Evolutionary conservation across 2,888 invertebrate genomes (phyloP), one percentile per base, ranked within the genome.

Genomic region (Luperina testacea): DNA sequence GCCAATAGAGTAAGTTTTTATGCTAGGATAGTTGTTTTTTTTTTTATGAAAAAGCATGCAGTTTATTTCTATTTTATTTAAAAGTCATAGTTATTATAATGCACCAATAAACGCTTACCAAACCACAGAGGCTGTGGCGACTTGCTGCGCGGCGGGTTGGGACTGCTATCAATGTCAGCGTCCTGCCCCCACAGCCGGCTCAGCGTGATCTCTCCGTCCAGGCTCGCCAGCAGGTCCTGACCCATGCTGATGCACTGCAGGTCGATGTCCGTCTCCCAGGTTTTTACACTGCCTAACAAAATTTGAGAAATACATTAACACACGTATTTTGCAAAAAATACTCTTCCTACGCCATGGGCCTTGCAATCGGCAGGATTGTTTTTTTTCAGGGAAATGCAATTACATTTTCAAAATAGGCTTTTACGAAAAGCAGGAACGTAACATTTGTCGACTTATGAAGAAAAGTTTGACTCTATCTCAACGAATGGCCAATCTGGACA

Each of bases 191-290:
- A 97, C 77, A 97, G 92, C 0, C 97, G 92, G 77, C 96, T 95
- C 2, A 97, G 92, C 0, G 95, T 95, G 83, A 97, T 95, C 86
- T 96, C 96, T 0, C 96, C 95, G n/a, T 97, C 96, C 73, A 97
- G 91, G 69, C 97, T 96, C 1, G 96, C 97, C 76, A 97, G 91
- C 80, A 97, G 93, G 90, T 97, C 97, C 88, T 97, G 97, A 0
- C 97, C 97, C 38, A 97, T 93, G 77, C 97, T 97, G 88, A 97
- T 97, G 88, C 97, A 97, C 78, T 97, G 97, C 78, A 97, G 94
- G 90, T 97, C 97, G 90, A 97, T 95, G 61, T 97, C 97, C 1
- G 97, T 97, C 78, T 97, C 97, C 97, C 97, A 97, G 8, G 97
- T 97, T 90, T 97, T 97, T 3, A 97, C 95, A 83, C 95, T 97